These are phyloP conservation scores for Cirrhinus mrigala DNA, from an alignment of 2,797 vertebrate species.

Conservation along the genomic window DNA sequence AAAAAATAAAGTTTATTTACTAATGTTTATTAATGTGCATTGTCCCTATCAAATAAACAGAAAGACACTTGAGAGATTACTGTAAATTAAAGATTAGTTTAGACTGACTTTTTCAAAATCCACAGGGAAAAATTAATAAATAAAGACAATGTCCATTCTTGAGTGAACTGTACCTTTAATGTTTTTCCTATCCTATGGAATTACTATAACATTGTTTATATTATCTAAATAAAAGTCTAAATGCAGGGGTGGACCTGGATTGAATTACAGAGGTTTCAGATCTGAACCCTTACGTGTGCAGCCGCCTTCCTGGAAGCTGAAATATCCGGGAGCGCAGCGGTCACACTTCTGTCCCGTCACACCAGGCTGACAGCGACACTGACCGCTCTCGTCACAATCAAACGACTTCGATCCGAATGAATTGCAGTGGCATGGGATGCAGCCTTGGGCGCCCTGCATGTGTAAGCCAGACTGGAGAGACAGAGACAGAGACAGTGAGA, in stretches of 20 bases:
- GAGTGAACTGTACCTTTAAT: neutral
- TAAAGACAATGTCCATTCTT: neutral
- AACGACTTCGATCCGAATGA: slow-evolving; percentile 98
- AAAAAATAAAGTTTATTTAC: too few relatives aligned
- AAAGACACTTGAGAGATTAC: neutral
- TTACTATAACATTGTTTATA: neutral
- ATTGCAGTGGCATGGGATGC: slow-evolving; percentile 94
- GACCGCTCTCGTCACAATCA: slow-evolving; percentile 89
- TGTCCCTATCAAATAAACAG: neutral
- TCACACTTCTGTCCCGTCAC: slow-evolving; percentile 93
- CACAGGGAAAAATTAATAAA: neutral
- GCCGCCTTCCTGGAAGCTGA: slow-evolving; percentile 95
- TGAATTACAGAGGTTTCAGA: neutral
- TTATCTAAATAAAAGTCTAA: neutral
- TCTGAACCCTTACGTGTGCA: slow-evolving; percentile 84
- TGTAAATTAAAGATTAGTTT: neutral
- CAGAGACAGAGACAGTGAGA: neutral
- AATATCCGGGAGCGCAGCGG: slow-evolving; percentile 88
- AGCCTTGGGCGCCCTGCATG: slow-evolving; percentile 75
- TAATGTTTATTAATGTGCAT: neutral
- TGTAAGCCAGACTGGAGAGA: slow-evolving; percentile 54
- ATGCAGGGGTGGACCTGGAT: neutral
- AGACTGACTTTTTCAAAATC: neutral
- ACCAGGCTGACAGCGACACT: slow-evolving; percentile 95
- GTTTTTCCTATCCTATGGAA: neutral